phyloP scores from a whole-genome alignment of 2,797 vertebrate genomes.

The Mus caroli region DNA sequence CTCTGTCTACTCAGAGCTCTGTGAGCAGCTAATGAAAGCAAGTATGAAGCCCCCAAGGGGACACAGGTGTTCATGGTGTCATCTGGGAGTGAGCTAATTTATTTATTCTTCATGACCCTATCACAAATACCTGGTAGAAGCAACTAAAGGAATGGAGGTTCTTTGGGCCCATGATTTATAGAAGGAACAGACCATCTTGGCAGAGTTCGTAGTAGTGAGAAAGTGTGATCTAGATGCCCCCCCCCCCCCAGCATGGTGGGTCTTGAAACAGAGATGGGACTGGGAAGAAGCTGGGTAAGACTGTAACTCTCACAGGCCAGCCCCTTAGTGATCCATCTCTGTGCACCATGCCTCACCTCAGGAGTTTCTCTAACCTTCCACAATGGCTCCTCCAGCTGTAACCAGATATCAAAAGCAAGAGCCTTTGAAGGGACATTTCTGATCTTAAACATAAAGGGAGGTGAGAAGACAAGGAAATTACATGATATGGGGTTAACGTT shows the following conservation, averaged over 20 bases:
- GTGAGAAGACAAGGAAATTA: background rate
- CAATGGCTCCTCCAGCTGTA: background rate
- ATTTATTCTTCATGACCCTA: background rate
- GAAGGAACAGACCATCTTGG: no score
- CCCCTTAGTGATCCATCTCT: background rate
- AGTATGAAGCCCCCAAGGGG: background rate
- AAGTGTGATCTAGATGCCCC: background rate
- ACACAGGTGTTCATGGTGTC: background rate
- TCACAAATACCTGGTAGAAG: background rate
- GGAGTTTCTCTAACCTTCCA: background rate
- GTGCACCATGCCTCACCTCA: no score
- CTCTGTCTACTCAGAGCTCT: background rate
- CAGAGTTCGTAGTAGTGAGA: background rate
- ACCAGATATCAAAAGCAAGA: background rate
- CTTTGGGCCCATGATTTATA: background rate
- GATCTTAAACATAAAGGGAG: background rate
- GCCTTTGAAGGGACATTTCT: background rate
- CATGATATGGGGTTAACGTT: rapidly evolving
- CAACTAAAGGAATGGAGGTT: background rate
- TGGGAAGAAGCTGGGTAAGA: background rate
- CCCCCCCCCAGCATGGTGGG: background rate
- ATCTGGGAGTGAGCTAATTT: background rate
- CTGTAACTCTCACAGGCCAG: background rate
- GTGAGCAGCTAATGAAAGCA: background rate
- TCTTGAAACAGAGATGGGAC: background rate